Percentiles rank a stretch among this genome's conserved stretches.
Evolutionary conservation across 2,113 vertebrate genomes (phyloP).

Genomic region (Mesocricetus auratus): DNA sequence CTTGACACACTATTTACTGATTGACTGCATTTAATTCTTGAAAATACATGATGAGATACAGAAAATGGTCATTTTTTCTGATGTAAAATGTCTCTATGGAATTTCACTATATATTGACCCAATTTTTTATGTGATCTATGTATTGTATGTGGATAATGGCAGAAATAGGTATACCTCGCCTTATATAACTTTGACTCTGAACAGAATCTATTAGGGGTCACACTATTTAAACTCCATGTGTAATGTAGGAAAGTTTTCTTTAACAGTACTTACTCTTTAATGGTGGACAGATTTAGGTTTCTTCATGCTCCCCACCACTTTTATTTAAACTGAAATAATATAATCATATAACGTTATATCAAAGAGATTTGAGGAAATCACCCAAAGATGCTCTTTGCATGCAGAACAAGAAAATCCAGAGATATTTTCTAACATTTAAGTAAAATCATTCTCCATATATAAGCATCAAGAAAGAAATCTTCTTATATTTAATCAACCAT

Average conservation of each 20-base stretch:
- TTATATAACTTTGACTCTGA: neutral
- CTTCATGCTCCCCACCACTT: neutral
- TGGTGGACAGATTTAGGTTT: neutral
- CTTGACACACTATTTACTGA: neutral
- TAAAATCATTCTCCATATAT: neutral
- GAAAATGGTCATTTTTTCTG: neutral
- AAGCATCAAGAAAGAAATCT: neutral
- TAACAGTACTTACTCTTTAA: neutral
- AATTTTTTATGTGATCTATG: neutral
- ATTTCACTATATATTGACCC: conserved; percentile 7
- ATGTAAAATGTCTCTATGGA: neutral
- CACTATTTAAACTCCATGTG: neutral
- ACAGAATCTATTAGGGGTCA: neutral
- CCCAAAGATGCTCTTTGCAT: neutral
- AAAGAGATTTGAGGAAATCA: conserved; percentile 3
- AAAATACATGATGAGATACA: conserved; percentile 2
- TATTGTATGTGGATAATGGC: neutral
- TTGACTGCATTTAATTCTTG: neutral
- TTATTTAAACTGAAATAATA: neutral
- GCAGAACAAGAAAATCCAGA: neutral
- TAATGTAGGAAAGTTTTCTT: neutral
- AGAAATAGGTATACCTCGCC: neutral
- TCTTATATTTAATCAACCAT: neutral
- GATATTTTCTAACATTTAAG: neutral
- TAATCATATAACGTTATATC: neutral